phyloP scores from a whole-genome alignment of 1,140 invertebrate genomes.

The Kradibia gibbosae region DNA sequence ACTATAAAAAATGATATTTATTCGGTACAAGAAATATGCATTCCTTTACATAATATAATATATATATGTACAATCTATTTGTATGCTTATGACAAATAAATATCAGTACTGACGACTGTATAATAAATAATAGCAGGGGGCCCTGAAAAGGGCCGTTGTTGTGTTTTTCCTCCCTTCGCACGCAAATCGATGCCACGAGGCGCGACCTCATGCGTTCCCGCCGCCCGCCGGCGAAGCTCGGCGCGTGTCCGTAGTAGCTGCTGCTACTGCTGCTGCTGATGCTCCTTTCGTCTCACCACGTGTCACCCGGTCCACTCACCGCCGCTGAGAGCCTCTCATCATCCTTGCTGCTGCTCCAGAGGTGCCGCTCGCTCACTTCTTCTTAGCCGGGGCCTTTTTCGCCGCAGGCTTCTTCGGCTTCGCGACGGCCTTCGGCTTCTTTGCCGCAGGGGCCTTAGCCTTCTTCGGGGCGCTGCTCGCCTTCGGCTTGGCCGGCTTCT shows the following conservation, averaged over 20 bases:
- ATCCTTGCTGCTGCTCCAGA: not conserved
- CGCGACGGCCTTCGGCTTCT: conserved; percentile 14
- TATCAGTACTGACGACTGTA: conserved; percentile 1
- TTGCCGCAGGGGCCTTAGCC: not conserved
- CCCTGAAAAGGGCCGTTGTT: conserved; percentile 52
- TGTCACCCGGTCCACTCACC: not conserved
- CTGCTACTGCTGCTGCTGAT: not conserved
- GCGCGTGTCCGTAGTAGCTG: not conserved
- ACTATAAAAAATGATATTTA: conserved; percentile 45
- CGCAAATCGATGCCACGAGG: not conserved
- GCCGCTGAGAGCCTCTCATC: not conserved
- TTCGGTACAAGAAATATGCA: conserved; percentile 31
- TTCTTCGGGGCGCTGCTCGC: conserved; percentile 19
- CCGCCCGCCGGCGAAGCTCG: not conserved
- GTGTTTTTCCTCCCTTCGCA: not conserved
- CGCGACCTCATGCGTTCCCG: too few relatives aligned
- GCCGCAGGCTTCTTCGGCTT: conserved; percentile 32
- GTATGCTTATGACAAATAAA: conserved; percentile 34
- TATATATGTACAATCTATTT: conserved; percentile 33
- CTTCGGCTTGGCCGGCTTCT: conserved; percentile 24
- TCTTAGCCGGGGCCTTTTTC: conserved; percentile 19
- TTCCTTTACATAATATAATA: conserved; percentile 25
- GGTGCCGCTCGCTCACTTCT: conserved; percentile 45
- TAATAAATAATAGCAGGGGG: conserved; percentile 46
- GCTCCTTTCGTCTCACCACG: not conserved